Evolutionary conservation across 2,113 vertebrate genomes (phyloP).

Genomic region (Lepus timidus): DNA sequence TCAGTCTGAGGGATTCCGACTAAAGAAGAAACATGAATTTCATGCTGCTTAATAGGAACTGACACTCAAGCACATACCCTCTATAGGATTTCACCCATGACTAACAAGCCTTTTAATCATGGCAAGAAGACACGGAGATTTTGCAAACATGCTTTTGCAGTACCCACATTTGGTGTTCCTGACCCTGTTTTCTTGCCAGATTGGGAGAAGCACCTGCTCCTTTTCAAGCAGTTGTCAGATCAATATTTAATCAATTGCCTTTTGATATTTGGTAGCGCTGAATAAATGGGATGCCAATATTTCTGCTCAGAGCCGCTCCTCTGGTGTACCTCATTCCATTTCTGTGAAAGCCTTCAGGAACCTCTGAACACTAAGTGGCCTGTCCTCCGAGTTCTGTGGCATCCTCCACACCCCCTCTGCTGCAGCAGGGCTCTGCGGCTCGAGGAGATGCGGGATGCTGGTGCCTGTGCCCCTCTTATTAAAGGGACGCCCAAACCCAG

Average conservation of each 20-base stretch:
- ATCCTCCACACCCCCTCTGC: background rate
- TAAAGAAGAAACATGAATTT: constrained; percentile 79
- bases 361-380: constrained; percentile 65
- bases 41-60: constrained; percentile 77
- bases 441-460: background rate
- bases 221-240: constrained; percentile 82
- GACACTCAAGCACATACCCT: constrained; percentile 71
- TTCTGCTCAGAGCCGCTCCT: constrained; percentile 76
- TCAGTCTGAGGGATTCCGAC: constrained; percentile 76
- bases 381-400: constrained; percentile 40
- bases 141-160: constrained; percentile 77
- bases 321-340: constrained; percentile 44
- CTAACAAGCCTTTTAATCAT: constrained; percentile 83
- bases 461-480: constrained; percentile 68
- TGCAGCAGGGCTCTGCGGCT: constrained; percentile 44
- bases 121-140: constrained; percentile 81
- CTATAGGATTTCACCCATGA: constrained; percentile 79
- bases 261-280: constrained; percentile 77
- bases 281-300: constrained; percentile 80
- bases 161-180: constrained; percentile 69
- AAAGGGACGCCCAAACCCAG: constrained; percentile 62
- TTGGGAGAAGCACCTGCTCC: constrained; percentile 78
- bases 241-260: constrained; percentile 83
- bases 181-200: constrained; percentile 78
- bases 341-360: constrained; percentile 69